These are phyloP conservation scores for Chironomus riparius DNA, from an alignment of 2,888 invertebrate genomes.

Conservation along the genomic window DNA sequence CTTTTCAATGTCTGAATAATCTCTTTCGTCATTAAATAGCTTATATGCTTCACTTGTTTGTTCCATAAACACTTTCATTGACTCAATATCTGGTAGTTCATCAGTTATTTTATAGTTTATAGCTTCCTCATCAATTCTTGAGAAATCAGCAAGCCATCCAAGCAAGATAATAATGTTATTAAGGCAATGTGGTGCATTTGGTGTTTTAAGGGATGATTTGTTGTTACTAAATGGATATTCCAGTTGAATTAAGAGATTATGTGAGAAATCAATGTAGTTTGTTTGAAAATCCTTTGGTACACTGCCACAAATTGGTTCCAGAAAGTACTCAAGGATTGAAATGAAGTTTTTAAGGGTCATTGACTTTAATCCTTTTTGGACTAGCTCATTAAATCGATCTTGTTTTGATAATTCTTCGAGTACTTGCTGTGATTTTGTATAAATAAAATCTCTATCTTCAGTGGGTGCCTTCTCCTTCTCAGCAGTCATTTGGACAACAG, in stretches of 20 bases:
- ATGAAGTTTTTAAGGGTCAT: constrained; percentile 41
- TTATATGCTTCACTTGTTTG: constrained; percentile 18
- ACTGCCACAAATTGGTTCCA: constrained; percentile 36
- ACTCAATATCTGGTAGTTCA: constrained; percentile 33
- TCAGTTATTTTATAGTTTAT: constrained; percentile 23
- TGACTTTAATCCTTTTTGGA: constrained; percentile 34
- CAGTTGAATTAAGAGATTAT: constrained; percentile 35
- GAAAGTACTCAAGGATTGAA: constrained; percentile 35
- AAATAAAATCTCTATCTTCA: constrained; percentile 39
- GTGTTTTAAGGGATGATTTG: constrained; percentile 41
- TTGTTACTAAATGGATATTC: constrained; percentile 38
- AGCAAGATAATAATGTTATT: constrained; percentile 38
- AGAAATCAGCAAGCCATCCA: constrained; percentile 37
- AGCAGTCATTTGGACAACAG: constrained; percentile 31
- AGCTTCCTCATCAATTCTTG: constrained; percentile 30
- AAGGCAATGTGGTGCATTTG: constrained; percentile 39
- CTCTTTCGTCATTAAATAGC: constrained; percentile 32
- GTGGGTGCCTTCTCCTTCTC: constrained; percentile 35
- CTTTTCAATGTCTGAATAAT: constrained; percentile 29
- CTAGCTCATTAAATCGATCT: constrained; percentile 34
- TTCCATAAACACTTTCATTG: constrained; percentile 30
- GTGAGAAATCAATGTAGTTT: constrained; percentile 38
- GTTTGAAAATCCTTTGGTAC: constrained; percentile 33
- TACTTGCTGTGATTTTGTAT: constrained; percentile 34
- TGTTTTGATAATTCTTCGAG: constrained; percentile 34